Evolutionary conservation across 2,888 invertebrate genomes (phyloP).

Genomic region (Megamerina dolium): DNA sequence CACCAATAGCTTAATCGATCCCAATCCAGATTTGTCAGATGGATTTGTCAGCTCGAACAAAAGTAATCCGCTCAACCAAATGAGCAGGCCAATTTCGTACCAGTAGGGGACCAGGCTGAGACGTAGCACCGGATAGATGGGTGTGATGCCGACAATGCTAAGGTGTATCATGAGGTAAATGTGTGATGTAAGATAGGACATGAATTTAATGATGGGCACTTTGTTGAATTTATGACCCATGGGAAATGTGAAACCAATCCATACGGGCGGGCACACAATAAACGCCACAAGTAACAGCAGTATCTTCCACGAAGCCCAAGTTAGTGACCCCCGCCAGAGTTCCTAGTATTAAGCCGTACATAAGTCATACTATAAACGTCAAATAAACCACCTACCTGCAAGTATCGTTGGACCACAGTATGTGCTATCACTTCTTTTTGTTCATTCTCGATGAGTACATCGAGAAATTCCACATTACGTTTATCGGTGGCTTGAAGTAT

Average conservation of each 20-base stretch:
- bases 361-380: no score
- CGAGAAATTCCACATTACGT: conserved; percentile 88
- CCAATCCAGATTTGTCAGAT: conserved; percentile 93
- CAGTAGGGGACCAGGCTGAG: conserved; percentile 79
- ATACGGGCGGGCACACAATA: conserved; percentile 90
- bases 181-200: conserved; percentile 98
- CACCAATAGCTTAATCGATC: conserved; percentile 87
- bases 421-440: conserved; percentile 97
- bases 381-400: conserved; percentile 79
- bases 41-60: conserved; percentile 96
- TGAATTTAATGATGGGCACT: conserved; percentile 99
- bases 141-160: conserved; percentile 82
- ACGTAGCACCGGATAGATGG: conserved; percentile 76
- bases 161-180: conserved; percentile 93
- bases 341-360: conserved; percentile 63
- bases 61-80: conserved; percentile 90
- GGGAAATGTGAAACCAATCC: conserved; percentile 93
- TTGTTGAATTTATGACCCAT: conserved; percentile 93
- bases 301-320: conserved; percentile 94
- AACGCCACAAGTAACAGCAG: conserved; percentile 88
- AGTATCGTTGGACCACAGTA: conserved; percentile 93
- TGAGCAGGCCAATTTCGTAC: conserved; percentile 93
- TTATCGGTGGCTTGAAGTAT: conserved; percentile 93
- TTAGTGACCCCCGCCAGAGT: conserved; percentile 95
- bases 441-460: conserved; percentile 96